Conservation (phyloP, 2,797 vertebrate species). For the Enteromius fasciolatus region DNA sequence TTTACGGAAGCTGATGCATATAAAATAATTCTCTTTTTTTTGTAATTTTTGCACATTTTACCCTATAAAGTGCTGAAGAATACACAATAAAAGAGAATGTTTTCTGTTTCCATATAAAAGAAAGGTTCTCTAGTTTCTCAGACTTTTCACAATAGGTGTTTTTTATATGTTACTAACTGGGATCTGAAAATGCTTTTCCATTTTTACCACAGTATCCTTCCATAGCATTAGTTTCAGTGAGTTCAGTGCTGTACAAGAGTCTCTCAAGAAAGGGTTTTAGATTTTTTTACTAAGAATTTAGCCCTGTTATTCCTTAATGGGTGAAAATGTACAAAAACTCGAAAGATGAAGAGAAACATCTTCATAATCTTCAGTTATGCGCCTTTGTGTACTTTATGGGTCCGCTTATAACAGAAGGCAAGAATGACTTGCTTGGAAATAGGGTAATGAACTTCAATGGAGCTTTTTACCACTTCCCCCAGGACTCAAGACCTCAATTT, state of each 20-base stretch:
- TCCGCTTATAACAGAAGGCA: background rate
- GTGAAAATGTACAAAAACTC: background rate
- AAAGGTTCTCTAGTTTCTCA: background rate
- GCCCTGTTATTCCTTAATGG: background rate
- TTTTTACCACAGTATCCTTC: background rate
- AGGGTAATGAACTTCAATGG: background rate
- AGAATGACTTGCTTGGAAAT: constrained; percentile 9
- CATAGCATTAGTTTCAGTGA: background rate
- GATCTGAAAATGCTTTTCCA: background rate
- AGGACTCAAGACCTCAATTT: constrained; percentile 29
- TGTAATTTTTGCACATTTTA: background rate
- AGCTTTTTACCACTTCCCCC: background rate
- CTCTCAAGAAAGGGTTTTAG: background rate
- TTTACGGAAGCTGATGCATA: background rate
- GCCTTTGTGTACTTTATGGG: background rate
- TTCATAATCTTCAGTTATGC: background rate
- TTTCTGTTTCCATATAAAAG: background rate
- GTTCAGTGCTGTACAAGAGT: background rate
- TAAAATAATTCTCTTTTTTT: background rate
- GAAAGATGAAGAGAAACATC: background rate
- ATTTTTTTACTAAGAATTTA: background rate
- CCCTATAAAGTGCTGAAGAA: background rate
- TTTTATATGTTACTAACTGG: background rate
- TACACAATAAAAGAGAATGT: background rate
- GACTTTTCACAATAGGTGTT: background rate